A percentile compares a stretch with the other conserved stretches of the same genome.
Conservation (phyloP, 2,113 vertebrate species). For the Ardeotis arabs region DNA sequence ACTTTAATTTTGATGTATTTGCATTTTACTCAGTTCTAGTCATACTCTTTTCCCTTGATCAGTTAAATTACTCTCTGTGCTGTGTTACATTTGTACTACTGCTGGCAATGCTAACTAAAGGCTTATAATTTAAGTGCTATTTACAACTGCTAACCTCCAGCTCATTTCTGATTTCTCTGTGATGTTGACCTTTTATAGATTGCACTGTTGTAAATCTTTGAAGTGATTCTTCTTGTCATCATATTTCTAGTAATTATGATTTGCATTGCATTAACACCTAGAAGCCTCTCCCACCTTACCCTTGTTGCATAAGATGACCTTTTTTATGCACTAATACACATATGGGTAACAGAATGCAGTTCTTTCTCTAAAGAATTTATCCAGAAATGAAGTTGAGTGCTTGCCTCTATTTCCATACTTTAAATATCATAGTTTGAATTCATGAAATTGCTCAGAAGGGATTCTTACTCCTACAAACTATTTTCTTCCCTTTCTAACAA, state of each 20-base stretch:
- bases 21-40: slow-evolving; percentile 68
- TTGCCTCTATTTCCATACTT: not conserved
- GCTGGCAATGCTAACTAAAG: slow-evolving; percentile 49
- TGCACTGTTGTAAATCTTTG: slow-evolving; percentile 46
- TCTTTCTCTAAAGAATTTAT: not conserved
- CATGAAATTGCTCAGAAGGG: not conserved
- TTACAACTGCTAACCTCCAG: slow-evolving; percentile 53
- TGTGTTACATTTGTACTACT: slow-evolving; percentile 46
- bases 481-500: not conserved
- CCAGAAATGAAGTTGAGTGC: not conserved
- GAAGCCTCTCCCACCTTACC: slow-evolving; percentile 16
- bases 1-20: slow-evolving; percentile 78
- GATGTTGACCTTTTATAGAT: slow-evolving; percentile 58
- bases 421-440: not conserved
- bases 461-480: not conserved
- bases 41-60: slow-evolving; percentile 62
- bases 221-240: slow-evolving; percentile 54
- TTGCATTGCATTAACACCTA: slow-evolving; percentile 55
- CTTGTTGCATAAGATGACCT: slow-evolving; percentile 45
- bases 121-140: slow-evolving; percentile 57
- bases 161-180: slow-evolving; percentile 35
- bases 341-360: not conserved
- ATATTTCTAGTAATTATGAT: slow-evolving; percentile 59
- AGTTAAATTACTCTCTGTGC: slow-evolving; percentile 69
- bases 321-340: slow-evolving; percentile 27